phyloP scores from a whole-genome alignment of 2,113 vertebrate genomes.

The Grantiella picta region DNA sequence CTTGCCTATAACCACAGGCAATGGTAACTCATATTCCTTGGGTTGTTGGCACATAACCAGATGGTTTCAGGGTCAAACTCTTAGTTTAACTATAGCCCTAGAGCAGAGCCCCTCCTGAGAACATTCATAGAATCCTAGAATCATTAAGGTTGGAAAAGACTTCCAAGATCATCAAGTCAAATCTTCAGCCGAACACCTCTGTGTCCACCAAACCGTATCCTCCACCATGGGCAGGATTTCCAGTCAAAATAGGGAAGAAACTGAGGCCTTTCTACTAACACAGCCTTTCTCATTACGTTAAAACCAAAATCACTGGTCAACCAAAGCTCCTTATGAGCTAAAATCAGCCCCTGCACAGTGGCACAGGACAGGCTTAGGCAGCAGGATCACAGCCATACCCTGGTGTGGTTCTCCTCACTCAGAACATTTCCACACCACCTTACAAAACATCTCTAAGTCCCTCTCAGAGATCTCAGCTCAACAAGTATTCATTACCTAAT shows the following conservation, averaged over 20 bases:
- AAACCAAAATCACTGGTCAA: neutral
- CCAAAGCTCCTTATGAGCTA: neutral
- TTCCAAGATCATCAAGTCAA: neutral
- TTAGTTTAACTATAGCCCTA: neutral
- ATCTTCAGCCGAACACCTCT: rapidly evolving
- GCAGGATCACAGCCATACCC: neutral
- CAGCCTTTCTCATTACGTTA: neutral
- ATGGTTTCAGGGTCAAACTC: neutral
- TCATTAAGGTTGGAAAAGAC: neutral
- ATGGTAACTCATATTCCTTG: neutral
- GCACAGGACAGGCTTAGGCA: neutral
- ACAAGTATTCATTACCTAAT: neutral
- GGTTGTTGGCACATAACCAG: neutral
- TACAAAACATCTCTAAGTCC: neutral
- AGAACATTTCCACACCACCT: rapidly evolving
- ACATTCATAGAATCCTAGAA: neutral
- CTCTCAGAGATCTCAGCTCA: neutral
- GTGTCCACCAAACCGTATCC: neutral
- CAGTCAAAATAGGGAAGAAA: neutral
- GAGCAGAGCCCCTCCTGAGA: neutral
- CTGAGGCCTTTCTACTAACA: neutral
- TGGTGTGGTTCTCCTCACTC: neutral
- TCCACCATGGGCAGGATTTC: neutral
- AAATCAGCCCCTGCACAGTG: neutral
- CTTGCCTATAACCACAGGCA: neutral